These are phyloP conservation scores for Pecten maximus DNA, from an alignment of 2,888 invertebrate genomes.

Conservation along the genomic window DNA sequence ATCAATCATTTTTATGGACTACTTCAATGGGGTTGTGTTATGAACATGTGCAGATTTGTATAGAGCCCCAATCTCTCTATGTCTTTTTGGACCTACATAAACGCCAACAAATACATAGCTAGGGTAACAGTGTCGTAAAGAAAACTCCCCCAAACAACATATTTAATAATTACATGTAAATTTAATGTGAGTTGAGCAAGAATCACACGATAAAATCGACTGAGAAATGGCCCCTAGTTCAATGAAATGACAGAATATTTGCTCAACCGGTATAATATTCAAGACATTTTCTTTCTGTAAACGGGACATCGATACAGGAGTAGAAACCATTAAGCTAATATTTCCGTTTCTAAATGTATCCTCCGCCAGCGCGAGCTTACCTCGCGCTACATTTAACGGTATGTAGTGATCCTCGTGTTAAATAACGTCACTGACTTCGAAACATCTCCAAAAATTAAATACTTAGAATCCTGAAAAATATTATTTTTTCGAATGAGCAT, in stretches of 20 bases:
- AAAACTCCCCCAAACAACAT: background rate
- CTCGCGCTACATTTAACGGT: background rate
- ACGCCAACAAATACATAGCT: background rate
- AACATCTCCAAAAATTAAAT: background rate
- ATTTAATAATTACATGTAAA: constrained; percentile 29
- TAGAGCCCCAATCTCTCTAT: background rate
- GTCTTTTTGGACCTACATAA: constrained; percentile 28
- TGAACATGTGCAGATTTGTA: constrained; percentile 29
- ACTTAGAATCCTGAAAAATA: background rate
- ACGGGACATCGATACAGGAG: background rate
- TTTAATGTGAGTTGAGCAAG: constrained; percentile 28
- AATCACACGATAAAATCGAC: background rate
- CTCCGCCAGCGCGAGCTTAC: background rate
- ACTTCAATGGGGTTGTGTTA: constrained; percentile 21
- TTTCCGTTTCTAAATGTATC: constrained; percentile 24
- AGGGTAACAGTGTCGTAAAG: background rate
- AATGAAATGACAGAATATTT: background rate
- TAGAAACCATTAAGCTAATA: constrained; percentile 6
- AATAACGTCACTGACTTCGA: background rate
- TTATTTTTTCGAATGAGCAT: background rate
- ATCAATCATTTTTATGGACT: constrained; percentile 35
- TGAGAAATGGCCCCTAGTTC: background rate
- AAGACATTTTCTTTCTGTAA: background rate
- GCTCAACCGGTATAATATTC: background rate
- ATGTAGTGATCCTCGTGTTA: background rate